Evolutionary conservation across 92 coral and sea anemone genomes (phyloP), one percentile per base, ranked within the genome.

Genomic region (Ricordea florida): DNA sequence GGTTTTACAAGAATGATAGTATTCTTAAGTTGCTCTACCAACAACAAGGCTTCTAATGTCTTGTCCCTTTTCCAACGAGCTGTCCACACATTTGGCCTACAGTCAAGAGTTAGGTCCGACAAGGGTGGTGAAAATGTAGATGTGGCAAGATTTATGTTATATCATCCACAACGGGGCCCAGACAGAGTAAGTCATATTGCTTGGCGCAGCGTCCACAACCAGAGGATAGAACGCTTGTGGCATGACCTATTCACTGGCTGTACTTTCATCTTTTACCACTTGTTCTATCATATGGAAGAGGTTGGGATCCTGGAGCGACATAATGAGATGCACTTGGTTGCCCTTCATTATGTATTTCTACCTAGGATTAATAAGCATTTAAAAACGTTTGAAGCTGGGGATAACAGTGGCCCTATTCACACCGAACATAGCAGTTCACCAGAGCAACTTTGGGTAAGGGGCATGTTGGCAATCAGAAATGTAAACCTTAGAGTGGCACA

Each of bases 201-300:
- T 47, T 73, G 66, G 15, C 29, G 53, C 33, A 76, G 74, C 16
- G 42, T 65, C 5, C 72, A 52, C 10, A 77, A 62, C 34, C 74
- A 77, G 18, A 59, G 64, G 14, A 31, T 57, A 32, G 64, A 57
- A 15, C 64, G 59, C 10, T 48, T 78, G 42, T 65, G 76, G 76
- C 41, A 59, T 31, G 84, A 66, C 25, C 57, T 78, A 4, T 78
- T 65, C 76, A 65, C 15, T 41, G 84, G 84, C 29, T 78, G 84
- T 46, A 66, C 76, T 11, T 68, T 53, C 68, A 52, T 68, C n/a
- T 78, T 64, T 78, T 78, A 78, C 40, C 2, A 59, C 27, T 41
- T 78, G 41, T 78, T 78, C 25, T 28, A 59, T 20, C 38, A 53
- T 26, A 78, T 65, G 76, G 76, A 78, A 47, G 76, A 78, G 40